These are phyloP conservation scores for Arvicanthis niloticus DNA, from an alignment of 2,113 vertebrate species.

Conservation along the genomic window DNA sequence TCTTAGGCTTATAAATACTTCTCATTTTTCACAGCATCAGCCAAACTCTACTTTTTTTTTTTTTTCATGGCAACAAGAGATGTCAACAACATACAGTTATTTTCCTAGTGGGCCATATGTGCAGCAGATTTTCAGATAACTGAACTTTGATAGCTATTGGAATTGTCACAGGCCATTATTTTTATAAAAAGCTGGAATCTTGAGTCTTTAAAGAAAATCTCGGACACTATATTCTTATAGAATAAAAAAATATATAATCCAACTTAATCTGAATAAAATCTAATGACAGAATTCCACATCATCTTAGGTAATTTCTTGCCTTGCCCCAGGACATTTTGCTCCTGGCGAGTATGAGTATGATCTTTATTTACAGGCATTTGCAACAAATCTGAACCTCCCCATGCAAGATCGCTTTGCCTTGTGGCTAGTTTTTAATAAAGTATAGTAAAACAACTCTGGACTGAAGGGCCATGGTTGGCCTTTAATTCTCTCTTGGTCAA, in stretches of 20 bases:
- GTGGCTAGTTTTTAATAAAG: not conserved
- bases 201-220: slow-evolving; percentile 57
- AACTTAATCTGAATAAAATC: not conserved
- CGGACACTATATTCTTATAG: not conserved
- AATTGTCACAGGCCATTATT: slow-evolving; percentile 42
- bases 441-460: not conserved
- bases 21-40: slow-evolving; percentile 68
- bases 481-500: not conserved
- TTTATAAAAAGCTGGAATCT: slow-evolving; percentile 57
- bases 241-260: not conserved
- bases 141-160: slow-evolving; percentile 24
- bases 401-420: not conserved
- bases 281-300: not conserved
- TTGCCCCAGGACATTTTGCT: not conserved
- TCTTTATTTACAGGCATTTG: not conserved
- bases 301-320: not conserved
- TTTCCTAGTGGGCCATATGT: slow-evolving; percentile 54
- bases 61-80: slow-evolving; percentile 58
- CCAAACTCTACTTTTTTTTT: slow-evolving; percentile 40
- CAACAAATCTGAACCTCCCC: not conserved
- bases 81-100: slow-evolving; percentile 65
- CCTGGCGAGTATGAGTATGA: not conserved
- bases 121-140: slow-evolving; percentile 61
- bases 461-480: not conserved
- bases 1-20: slow-evolving; percentile 71